phyloP scores from a whole-genome alignment of 2,113 vertebrate genomes.

The Chloropsis hardwickii region DNA sequence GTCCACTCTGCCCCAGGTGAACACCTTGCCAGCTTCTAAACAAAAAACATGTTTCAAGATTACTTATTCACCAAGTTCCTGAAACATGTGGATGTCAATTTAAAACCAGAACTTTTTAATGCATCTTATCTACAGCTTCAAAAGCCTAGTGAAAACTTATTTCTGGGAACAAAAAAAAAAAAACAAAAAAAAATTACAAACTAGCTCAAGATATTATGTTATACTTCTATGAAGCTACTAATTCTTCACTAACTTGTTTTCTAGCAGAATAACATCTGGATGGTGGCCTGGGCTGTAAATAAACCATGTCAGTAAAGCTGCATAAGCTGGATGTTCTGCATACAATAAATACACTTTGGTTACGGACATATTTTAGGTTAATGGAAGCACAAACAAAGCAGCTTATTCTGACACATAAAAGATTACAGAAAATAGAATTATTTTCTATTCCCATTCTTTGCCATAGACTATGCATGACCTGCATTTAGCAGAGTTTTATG shows the following conservation, averaged over 20 bases:
- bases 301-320: slow-evolving; percentile 46
- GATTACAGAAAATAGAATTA: neutral
- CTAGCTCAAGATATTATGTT: neutral
- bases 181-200: neutral
- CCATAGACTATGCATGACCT: slow-evolving; percentile 19
- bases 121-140: neutral
- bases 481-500: slow-evolving; percentile 15
- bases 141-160: neutral
- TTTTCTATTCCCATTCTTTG: slow-evolving; percentile 25
- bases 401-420: slow-evolving; percentile 34
- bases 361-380: slow-evolving; percentile 9
- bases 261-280: slow-evolving; percentile 43
- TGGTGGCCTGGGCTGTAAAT: slow-evolving; percentile 41
- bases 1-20: slow-evolving; percentile 89
- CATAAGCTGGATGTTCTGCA: slow-evolving; percentile 30
- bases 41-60: slow-evolving; percentile 18
- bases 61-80: neutral
- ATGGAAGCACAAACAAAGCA: slow-evolving; percentile 35
- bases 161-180: neutral
- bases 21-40: slow-evolving; percentile 86
- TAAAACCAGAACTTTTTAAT: neutral
- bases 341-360: slow-evolving; percentile 8
- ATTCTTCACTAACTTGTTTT: slow-evolving; percentile 40
- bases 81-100: neutral
- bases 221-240: neutral